Evolutionary conservation across 2,888 invertebrate species (phyloP).

Genomic region (Epinotia brunnichana): DNA sequence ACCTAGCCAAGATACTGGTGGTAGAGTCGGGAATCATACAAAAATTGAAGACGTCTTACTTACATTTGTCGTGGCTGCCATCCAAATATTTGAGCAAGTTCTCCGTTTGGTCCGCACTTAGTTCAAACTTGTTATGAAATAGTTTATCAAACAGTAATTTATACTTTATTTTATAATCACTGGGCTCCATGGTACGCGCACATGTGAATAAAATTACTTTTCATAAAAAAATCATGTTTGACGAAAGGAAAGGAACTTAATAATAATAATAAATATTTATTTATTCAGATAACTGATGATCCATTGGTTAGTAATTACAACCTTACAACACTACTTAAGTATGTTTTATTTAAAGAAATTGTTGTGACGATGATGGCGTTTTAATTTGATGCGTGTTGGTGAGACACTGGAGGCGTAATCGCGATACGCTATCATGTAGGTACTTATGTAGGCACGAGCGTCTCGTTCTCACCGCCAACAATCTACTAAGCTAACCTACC

Average conservation of each 20-base stretch:
- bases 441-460: background rate
- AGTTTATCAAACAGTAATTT: slow-evolving; percentile 54
- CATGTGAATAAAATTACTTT: slow-evolving; percentile 5
- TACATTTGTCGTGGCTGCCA: slow-evolving; percentile 46
- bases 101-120: slow-evolving; percentile 52
- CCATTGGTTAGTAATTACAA: no score
- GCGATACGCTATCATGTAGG: background rate
- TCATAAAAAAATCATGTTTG: background rate
- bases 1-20: background rate
- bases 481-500: no score
- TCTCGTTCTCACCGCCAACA: background rate
- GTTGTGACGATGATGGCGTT: background rate
- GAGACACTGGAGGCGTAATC: background rate
- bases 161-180: slow-evolving; percentile 54
- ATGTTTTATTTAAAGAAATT: background rate
- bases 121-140: slow-evolving; percentile 53
- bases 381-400: background rate
- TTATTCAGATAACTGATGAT: no score
- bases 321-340: no score
- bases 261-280: no score
- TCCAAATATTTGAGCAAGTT: slow-evolving; percentile 54
- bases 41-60: slow-evolving; percentile 20
- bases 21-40: background rate
- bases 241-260: background rate
- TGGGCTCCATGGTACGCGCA: slow-evolving; percentile 53